Base-by-base conservation (phyloP, 2,113 vertebrate species). In the Leuciscus idus region DNA sequence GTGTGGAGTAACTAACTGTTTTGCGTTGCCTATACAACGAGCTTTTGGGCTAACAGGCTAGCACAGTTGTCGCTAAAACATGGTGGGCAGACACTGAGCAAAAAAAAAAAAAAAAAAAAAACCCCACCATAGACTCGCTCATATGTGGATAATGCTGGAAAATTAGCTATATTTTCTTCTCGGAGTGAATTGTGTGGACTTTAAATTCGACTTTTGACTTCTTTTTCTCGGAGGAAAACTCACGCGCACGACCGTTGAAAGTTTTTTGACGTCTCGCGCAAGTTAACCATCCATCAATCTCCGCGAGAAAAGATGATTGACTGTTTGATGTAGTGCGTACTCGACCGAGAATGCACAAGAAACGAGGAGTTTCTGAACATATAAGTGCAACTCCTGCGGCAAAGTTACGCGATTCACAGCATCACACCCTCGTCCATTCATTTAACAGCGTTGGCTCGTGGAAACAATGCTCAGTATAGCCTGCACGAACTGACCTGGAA, bases 41-140 rank as follows among this genome's bases (percentile, higher is more conserved):
- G 85, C 26, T 86, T 81, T 83, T 13, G 43, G 57, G 88, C 85
- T 83, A 84, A 82, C 86, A 72, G 33, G 88, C 83, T 89, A 89
- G 85, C 85, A 81, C 78, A 84, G 64, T 77, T 85, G 75, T 81
- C 17, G 91, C 88, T 84, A 75, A 91, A 95, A 95, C 91, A 94
- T 95, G 95, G 93, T 93, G 93, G 94, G 92, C 92, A 90, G 85
- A 84, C 79, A 68, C 85, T 85, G 75, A 89, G 81, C 77, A 74
- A 72, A 78, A 89, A 55, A 61, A 82, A 89, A 55, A 61, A 82
- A 68, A 9, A 72, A 74, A 89, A 55, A 79, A 70, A 68, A 7
- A 7, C 4, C 43, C 74, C 15, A 33, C 61, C 8, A 43, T 30
- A 82, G 46, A 52, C 62, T 21, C 62, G 46, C 80, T 86, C 66